Base-by-base conservation (phyloP, 2,797 vertebrate genomes). In the Bufotes viridis region DNA sequence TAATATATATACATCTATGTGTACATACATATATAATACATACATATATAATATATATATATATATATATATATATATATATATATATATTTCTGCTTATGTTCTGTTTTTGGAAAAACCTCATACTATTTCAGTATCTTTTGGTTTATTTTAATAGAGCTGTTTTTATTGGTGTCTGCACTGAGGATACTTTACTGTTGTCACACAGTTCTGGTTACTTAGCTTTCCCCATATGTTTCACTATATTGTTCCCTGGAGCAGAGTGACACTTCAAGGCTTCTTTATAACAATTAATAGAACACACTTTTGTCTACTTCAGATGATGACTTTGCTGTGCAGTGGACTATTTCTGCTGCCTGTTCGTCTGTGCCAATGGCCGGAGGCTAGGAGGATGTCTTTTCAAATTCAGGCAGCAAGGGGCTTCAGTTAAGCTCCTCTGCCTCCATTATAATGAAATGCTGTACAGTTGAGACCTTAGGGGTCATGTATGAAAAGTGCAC, bases 391-490 rank as follows among this genome's bases (percentile, higher is more conserved):
- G 49, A 78, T 78, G 75, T 78, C 75, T 78, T 78, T 78, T 78
- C 51, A 78, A 78, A 78, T 78, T 78, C 75, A 78, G 75, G 75
- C 75, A 78, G 75, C 75, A 55, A 78, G 75, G 75, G 75, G 75
- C 75, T 24, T 78, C 42, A 12, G 55, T 55, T 78, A 78, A 78
- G 75, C 51, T 78, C 75, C 51, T 78, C 51, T n/a, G 75, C 75
- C 42, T 78, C 51, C 11, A 53, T 78, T 78, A 53, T 53, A 78
- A 78, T 78, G 75, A 78, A 78, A 55, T 55, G 74, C 74, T 76
- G 74, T 76, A 76, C 12, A 78, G 49, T 24, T 24, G 75, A 78
- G 22, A 78, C 75, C 75, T 78, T 78, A 78, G 75, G 75, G 75
- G 75, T 78, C 75, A 78, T 24, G 75, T 78, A 78, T 53, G 75